Evolutionary conservation across 2,113 vertebrate genomes (phyloP).

Genomic region (Xyliphius kryptos): DNA sequence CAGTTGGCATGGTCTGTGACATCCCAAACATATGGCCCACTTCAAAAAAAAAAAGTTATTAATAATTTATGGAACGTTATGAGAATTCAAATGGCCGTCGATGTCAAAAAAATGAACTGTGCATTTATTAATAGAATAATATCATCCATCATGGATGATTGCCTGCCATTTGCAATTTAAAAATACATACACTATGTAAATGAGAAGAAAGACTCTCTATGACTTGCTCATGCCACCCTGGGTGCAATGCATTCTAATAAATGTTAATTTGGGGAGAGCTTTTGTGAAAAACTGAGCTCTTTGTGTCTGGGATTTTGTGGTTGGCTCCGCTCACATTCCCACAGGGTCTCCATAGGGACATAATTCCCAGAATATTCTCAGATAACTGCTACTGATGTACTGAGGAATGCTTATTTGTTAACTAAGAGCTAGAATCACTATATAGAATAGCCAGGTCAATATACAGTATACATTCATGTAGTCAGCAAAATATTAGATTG

Average conservation of each 20-base stretch:
- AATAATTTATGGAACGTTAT: background rate
- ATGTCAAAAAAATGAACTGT: background rate
- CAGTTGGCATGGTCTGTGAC: background rate
- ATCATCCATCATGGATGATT: background rate
- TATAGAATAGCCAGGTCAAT: too few relatives aligned
- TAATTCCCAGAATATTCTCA: constrained; percentile 15
- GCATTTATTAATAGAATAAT: background rate
- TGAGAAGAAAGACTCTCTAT: constrained; percentile 8
- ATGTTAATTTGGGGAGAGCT: constrained; percentile 33
- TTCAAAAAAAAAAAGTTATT: background rate
- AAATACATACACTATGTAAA: background rate
- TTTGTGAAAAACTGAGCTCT: constrained; percentile 29
- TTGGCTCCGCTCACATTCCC: constrained; percentile 29
- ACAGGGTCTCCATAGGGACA: constrained; percentile 49
- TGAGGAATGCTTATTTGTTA: background rate
- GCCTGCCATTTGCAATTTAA: constrained; percentile 1
- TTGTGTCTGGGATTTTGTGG: constrained; percentile 24
- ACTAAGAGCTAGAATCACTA: too few relatives aligned
- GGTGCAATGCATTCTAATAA: constrained; percentile 26
- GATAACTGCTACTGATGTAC: constrained; percentile 7
- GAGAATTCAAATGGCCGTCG: background rate
- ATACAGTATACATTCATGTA: too few relatives aligned
- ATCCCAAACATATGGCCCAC: too few relatives aligned
- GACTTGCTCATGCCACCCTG: background rate
- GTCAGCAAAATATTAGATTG: too few relatives aligned